A percentile compares a stretch with the other conserved stretches of the same genome.
phyloP scores from a whole-genome alignment of 2,888 invertebrate genomes.

The Tillus elongatus region DNA sequence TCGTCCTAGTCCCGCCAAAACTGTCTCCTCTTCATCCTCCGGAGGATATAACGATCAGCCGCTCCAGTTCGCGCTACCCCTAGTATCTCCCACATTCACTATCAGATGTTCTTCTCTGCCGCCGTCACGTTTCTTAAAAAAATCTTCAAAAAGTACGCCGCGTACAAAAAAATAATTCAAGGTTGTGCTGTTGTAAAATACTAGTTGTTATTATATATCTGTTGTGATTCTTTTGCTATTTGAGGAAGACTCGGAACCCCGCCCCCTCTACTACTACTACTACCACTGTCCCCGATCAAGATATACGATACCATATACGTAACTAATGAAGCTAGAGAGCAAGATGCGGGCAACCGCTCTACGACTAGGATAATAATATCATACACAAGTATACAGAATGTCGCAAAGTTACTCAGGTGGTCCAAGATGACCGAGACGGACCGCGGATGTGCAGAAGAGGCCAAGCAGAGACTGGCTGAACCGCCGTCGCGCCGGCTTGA shows the following conservation, averaged over 20 bases:
- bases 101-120: constrained; percentile 11
- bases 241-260: constrained; percentile 26
- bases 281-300: constrained; percentile 23
- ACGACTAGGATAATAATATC: constrained; percentile 30
- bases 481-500: constrained; percentile 5
- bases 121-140: constrained; percentile 30
- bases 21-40: constrained; percentile 17
- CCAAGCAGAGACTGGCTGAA: not conserved
- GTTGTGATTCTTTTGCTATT: constrained; percentile 44
- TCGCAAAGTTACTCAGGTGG: constrained; percentile 43
- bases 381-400: constrained; percentile 44
- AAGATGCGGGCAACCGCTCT: constrained; percentile 15
- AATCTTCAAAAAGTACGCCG: constrained; percentile 32
- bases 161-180: constrained; percentile 41
- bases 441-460: not conserved
- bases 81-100: constrained; percentile 6
- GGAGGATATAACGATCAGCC: constrained; percentile 23
- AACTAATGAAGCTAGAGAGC: constrained; percentile 38
- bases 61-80: constrained; percentile 8
- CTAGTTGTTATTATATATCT: constrained; percentile 43
- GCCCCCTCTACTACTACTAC: constrained; percentile 30
- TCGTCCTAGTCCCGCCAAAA: constrained; percentile 29
- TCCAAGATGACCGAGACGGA: constrained; percentile 33
- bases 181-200: constrained; percentile 46
- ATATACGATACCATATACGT: constrained; percentile 43